These are phyloP conservation scores for Eupithecia pulchellata DNA, from an alignment of 2,888 invertebrate species.

Conservation along the genomic window DNA sequence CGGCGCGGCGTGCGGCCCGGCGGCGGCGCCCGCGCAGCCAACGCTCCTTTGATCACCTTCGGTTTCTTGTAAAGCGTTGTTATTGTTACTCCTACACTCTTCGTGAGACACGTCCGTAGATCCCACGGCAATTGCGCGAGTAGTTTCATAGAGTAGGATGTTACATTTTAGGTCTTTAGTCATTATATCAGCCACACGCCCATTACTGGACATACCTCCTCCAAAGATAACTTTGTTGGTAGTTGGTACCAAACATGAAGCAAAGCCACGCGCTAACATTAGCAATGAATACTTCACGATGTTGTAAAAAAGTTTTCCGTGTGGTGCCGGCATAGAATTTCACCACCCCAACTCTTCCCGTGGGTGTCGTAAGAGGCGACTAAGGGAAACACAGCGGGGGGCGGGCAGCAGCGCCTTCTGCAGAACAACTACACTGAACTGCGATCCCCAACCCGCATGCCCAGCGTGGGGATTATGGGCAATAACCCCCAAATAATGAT, in stretches of 20 bases:
- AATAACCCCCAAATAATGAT: too few species aligned
- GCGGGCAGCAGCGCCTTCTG: too few species aligned
- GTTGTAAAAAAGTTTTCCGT: too few species aligned
- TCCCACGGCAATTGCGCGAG: conserved; percentile 1
- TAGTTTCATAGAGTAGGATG: background rate
- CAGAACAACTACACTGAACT: too few species aligned
- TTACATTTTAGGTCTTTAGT: background rate
- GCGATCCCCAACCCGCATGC: too few species aligned
- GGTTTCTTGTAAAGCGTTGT: background rate
- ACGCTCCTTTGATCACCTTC: conserved; percentile 12
- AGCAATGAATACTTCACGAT: background rate
- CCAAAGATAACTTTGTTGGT: too few species aligned
- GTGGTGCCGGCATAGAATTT: too few species aligned
- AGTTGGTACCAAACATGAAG: background rate
- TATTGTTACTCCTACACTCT: conserved; percentile 17
- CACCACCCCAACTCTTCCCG: too few species aligned
- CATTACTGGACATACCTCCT: background rate
- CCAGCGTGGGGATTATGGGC: too few species aligned
- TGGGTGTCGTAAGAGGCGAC: too few species aligned
- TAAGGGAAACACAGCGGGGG: too few species aligned
- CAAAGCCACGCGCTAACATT: background rate
- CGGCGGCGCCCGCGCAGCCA: conserved; percentile 9
- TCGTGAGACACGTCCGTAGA: background rate
- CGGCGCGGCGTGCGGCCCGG: too few species aligned
- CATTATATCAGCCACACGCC: background rate